phyloP scores from a whole-genome alignment of 2,888 invertebrate genomes.

The Athripsodes cinereus region DNA sequence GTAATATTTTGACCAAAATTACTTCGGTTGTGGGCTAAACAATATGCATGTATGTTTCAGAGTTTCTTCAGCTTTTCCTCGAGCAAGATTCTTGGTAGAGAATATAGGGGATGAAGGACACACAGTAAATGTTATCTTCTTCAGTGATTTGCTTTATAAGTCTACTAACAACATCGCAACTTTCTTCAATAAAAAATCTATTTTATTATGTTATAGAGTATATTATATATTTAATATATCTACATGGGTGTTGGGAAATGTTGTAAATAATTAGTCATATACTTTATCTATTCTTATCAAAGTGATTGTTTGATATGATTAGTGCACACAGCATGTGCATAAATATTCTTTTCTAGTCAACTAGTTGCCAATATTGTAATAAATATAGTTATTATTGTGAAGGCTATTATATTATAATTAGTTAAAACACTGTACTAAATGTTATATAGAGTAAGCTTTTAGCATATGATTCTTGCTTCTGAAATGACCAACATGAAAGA shows the following conservation, averaged over 20 bases:
- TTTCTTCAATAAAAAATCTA: background rate
- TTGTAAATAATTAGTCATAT: conserved; percentile 16
- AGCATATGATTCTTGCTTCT: conserved; percentile 6
- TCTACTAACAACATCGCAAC: conserved; percentile 20
- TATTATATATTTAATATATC: conserved; percentile 6
- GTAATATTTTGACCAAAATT: background rate
- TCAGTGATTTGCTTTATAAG: conserved; percentile 17
- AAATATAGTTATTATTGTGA: background rate
- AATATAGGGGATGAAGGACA: background rate
- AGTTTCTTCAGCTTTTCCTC: conserved; percentile 16
- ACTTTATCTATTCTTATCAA: conserved; percentile 1
- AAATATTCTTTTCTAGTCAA: conserved; percentile 20
- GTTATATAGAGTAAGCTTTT: background rate
- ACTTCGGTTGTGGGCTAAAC: conserved; percentile 19
- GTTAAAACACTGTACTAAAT: background rate
- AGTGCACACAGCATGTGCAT: background rate
- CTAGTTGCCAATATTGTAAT: conserved; percentile 19
- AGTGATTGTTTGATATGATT: background rate
- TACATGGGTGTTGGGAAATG: conserved; percentile 16
- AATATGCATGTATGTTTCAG: conserved; percentile 26
- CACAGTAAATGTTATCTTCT: conserved; percentile 13
- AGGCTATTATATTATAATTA: background rate
- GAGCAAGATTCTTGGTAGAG: background rate
- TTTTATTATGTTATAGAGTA: background rate
- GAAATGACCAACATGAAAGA: conserved; percentile 48